Conservation (phyloP, 2,113 vertebrate species). For the Scatophagus argus region DNA sequence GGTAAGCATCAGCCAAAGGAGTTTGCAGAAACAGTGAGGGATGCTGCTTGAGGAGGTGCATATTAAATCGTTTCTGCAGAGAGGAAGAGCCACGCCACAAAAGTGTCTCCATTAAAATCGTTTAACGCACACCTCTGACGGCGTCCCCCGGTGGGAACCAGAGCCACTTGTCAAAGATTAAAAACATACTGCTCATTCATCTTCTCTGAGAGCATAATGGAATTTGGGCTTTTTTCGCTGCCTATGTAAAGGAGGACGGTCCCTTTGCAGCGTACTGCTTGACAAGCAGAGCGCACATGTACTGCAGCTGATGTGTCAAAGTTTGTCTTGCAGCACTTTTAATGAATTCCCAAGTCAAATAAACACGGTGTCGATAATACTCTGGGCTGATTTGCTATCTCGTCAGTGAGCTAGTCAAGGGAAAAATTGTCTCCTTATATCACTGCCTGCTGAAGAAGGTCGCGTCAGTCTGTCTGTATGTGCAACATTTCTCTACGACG, state of each 20-base stretch:
- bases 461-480: not conserved
- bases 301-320: conserved; percentile 24
- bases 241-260: conserved; percentile 9
- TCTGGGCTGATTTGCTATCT: conserved; percentile 8
- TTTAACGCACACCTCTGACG: conserved; percentile 15
- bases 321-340: conserved; percentile 1
- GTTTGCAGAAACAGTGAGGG: not conserved
- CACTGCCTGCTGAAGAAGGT: not conserved
- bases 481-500: not conserved
- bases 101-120: conserved; percentile 17
- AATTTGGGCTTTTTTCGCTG: conserved; percentile 1
- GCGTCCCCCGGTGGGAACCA: not conserved
- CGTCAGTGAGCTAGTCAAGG: not conserved
- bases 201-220: conserved; percentile 23
- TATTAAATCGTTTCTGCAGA: conserved; percentile 11
- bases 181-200: conserved; percentile 37
- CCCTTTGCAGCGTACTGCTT: conserved; percentile 18
- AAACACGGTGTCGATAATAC: not conserved
- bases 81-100: not conserved
- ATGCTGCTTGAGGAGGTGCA: conserved; percentile 5
- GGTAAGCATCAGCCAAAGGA: not conserved
- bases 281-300: conserved; percentile 20
- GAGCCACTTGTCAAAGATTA: conserved; percentile 29
- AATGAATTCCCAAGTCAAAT: conserved; percentile 42
- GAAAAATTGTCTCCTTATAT: not conserved